Conservation (phyloP, 2,113 vertebrate genomes). For the Xenotilapia caudafasciata region DNA sequence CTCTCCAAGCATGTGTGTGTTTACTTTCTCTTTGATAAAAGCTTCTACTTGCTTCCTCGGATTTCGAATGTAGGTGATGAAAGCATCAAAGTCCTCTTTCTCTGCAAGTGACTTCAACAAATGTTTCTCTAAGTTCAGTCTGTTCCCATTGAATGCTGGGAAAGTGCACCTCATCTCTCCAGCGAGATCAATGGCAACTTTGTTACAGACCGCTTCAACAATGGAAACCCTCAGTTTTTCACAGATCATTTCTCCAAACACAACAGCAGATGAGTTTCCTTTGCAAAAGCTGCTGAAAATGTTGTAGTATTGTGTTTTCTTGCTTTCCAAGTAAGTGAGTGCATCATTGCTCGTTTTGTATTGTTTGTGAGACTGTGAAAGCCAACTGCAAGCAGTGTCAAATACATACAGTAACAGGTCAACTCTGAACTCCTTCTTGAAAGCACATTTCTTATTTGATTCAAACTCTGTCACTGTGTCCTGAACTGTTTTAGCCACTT, state of each 20-base stretch:
- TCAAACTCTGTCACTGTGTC: neutral
- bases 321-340: conserved; percentile 30
- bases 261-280: neutral
- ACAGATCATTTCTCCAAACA: neutral
- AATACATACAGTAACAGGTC: conserved; percentile 52
- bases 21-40: neutral
- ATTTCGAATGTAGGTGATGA: neutral
- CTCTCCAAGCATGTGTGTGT: neutral
- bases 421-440: conserved; percentile 40
- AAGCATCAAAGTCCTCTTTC: neutral
- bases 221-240: accelerated
- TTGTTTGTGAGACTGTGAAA: conserved; percentile 39
- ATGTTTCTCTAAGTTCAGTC: neutral
- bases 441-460: neutral
- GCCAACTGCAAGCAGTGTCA: neutral
- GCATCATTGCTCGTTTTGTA: conserved; percentile 58
- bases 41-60: accelerated
- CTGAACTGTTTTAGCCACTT: conserved; percentile 41
- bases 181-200: neutral
- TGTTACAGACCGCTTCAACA: accelerated
- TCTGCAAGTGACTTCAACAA: neutral
- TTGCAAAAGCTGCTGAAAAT: neutral
- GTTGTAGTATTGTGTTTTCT: neutral
- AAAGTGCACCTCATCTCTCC: neutral
- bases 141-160: neutral